Conservation (phyloP, 1,140 invertebrate species). For the Brachionus asplanchnoidis region DNA sequence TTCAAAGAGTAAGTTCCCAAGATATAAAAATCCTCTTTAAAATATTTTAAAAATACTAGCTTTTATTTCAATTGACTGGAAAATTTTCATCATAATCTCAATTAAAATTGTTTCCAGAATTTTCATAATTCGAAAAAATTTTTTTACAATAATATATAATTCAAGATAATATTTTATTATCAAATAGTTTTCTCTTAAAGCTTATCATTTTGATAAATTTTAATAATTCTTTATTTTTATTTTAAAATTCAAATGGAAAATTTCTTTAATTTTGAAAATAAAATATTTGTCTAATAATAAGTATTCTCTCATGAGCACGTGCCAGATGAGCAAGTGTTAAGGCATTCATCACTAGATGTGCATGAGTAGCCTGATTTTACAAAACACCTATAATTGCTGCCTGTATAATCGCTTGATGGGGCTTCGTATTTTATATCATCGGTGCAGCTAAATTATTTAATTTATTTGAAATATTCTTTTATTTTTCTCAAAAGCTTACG, state of each 20-base stretch:
- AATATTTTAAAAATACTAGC: too few relatives aligned
- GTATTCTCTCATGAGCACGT: background rate
- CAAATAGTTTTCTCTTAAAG: background rate
- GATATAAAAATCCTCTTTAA: too few relatives aligned
- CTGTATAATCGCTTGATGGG: background rate
- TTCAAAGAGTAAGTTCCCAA: too few relatives aligned
- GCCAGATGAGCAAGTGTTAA: background rate
- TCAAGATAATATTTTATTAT: too few relatives aligned
- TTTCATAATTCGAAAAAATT: too few relatives aligned
- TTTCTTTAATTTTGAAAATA: background rate
- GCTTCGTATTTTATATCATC: background rate
- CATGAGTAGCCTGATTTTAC: constrained; percentile 1
- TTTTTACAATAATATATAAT: too few relatives aligned
- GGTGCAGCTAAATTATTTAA: background rate
- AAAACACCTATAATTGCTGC: background rate
- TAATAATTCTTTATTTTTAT: too few relatives aligned
- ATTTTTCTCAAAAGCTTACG: background rate
- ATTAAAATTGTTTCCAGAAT: too few relatives aligned
- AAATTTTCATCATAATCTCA: too few relatives aligned
- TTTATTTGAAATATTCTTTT: too few relatives aligned
- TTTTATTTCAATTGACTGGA: too few relatives aligned
- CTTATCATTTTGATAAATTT: background rate
- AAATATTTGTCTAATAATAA: background rate
- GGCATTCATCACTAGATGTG: background rate
- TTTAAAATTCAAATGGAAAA: background rate